Percentiles rank a stretch among this genome's conserved stretches.
phyloP scores from a whole-genome alignment of 1,140 invertebrate species.

The Orius laevigatus region DNA sequence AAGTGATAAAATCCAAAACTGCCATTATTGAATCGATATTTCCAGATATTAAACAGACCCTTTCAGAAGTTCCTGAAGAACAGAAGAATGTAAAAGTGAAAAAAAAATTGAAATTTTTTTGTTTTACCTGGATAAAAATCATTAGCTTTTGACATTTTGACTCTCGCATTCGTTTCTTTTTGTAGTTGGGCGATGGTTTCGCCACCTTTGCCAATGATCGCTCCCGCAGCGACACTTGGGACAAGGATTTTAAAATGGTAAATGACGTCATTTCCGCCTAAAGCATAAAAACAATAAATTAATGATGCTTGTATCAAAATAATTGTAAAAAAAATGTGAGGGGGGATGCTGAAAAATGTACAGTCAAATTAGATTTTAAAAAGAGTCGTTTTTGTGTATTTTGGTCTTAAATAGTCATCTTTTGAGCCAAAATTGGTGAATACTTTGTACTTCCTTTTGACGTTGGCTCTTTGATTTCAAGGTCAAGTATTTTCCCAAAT shows the following conservation, averaged over 20 bases:
- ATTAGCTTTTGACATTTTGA: conserved; percentile 97
- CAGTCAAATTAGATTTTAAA: no score
- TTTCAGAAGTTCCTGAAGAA: conserved; percentile 78
- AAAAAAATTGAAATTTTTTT: conserved; percentile 2
- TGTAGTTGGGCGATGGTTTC: conserved; percentile 94
- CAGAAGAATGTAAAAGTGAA: background rate
- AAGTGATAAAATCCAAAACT: conserved; percentile 91
- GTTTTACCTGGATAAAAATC: conserved; percentile 89
- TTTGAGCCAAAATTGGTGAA: no score
- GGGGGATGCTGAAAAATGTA: no score
- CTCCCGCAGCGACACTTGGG: conserved; percentile 86
- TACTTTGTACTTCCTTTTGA: no score
- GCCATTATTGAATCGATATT: conserved; percentile 82
- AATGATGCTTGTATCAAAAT: no score
- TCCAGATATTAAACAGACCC: conserved; percentile 93
- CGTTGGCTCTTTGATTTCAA: no score
- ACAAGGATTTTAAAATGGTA: conserved; percentile 93
- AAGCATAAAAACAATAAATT: background rate
- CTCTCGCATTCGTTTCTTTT: conserved; percentile 83
- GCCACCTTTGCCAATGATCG: conserved; percentile 94
- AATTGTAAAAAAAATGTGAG: background rate
- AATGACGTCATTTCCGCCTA: conserved; percentile 41
- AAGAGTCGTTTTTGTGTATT: no score
- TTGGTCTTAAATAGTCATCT: no score
- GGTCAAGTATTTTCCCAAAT: no score